Evolutionary conservation across 2,113 vertebrate species (phyloP).

Genomic region (Epinephelus lanceolatus): DNA sequence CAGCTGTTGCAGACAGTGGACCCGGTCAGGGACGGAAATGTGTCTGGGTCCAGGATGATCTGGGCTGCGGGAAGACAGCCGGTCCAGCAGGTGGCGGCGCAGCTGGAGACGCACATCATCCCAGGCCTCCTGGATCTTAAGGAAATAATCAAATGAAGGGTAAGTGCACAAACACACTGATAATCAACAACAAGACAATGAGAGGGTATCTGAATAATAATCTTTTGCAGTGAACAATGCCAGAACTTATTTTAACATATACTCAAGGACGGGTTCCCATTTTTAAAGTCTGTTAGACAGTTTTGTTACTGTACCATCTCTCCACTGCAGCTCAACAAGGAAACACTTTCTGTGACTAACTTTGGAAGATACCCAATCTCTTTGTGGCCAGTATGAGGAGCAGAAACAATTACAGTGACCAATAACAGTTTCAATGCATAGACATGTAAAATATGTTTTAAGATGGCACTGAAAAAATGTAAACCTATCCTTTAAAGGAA

Average conservation of each 20-base stretch:
- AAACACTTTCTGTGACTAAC: not conserved
- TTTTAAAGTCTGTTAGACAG: no score
- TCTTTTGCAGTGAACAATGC: not conserved
- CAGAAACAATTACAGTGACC: not conserved
- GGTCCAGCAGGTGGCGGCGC: conserved; percentile 88
- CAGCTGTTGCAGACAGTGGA: conserved; percentile 87
- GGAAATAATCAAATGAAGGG: conserved; percentile 4
- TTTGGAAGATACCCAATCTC: not conserved
- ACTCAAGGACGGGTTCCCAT: not conserved
- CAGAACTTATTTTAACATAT: not conserved
- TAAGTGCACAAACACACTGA: not conserved
- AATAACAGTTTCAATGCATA: not conserved
- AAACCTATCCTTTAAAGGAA: not conserved
- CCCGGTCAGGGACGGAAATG: conserved; percentile 80
- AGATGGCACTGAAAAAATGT: not conserved
- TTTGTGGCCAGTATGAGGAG: not conserved
- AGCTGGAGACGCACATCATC: conserved; percentile 90
- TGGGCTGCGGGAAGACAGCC: conserved; percentile 70
- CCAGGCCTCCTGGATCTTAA: conserved; percentile 88
- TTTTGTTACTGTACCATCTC: not conserved
- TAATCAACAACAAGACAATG: not conserved
- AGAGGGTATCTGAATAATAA: not conserved
- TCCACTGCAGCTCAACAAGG: not conserved
- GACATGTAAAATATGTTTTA: not conserved
- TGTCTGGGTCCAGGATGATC: conserved; percentile 12